phyloP scores from a whole-genome alignment of 2,888 invertebrate genomes.

The Sicus ferrugineus region DNA sequence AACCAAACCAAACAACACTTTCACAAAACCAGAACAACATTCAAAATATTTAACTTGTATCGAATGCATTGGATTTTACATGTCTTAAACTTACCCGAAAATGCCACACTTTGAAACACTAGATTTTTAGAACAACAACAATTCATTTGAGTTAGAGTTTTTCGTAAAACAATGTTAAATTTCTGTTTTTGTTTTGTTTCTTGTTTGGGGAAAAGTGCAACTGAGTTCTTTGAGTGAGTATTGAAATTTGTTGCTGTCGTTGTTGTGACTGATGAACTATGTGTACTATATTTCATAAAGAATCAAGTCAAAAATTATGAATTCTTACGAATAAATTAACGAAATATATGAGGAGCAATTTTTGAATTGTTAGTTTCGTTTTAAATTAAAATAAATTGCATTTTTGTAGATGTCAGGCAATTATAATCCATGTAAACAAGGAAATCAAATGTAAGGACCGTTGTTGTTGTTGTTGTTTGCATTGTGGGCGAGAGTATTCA shows the following conservation, averaged over 20 bases:
- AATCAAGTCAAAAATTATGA: neutral
- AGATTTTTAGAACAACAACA: constrained; percentile 65
- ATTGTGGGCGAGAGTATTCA: neutral
- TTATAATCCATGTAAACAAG: neutral
- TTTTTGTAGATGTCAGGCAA: neutral
- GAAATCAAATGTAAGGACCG: neutral
- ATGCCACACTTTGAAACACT: constrained; percentile 97
- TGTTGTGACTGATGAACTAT: constrained; percentile 34
- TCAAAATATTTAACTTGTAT: neutral
- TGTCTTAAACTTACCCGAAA: constrained; percentile 81
- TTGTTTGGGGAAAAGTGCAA: constrained; percentile 10
- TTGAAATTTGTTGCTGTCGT: constrained; percentile 35
- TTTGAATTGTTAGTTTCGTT: constrained; percentile 2
- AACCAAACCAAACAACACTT: neutral
- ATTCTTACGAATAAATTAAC: too few species aligned
- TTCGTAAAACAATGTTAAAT: constrained; percentile 61
- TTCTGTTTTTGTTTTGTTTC: constrained; percentile 36
- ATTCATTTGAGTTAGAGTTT: constrained; percentile 63
- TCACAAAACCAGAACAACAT: neutral
- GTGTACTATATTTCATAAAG: constrained; percentile 9
- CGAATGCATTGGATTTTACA: neutral
- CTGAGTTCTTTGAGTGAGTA: constrained; percentile 17
- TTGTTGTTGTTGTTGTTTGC: constrained; percentile 13
- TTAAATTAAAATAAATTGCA: neutral
- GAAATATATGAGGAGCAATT: too few species aligned